Evolutionary conservation across 2,797 vertebrate genomes (phyloP).

Genomic region (Hephaestus fuliginosus): DNA sequence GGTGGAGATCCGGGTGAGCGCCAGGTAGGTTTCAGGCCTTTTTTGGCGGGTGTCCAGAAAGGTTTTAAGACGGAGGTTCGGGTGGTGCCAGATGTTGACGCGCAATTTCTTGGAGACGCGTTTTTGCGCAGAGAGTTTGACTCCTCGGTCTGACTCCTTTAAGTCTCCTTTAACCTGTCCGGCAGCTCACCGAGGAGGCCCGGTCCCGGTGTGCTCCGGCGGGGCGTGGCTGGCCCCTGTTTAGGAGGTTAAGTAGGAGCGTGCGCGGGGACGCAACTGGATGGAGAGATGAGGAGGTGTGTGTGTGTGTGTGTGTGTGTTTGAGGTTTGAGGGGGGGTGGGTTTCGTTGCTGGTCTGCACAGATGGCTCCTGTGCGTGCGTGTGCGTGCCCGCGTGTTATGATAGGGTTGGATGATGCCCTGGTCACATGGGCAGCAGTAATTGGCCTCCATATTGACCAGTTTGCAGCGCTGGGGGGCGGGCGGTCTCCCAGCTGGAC

Average conservation of each 20-base stretch:
- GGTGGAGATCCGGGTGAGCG: conserved; percentile 61
- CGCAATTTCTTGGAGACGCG: background rate
- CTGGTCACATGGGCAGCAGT: conserved; percentile 87
- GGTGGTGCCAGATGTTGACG: conserved; percentile 66
- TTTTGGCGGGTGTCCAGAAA: conserved; percentile 61
- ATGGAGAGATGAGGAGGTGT: conserved; percentile 42
- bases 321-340: background rate
- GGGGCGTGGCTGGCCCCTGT: conserved; percentile 71
- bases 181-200: conserved; percentile 19
- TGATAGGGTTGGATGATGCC: conserved; percentile 87
- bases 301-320: too few species aligned
- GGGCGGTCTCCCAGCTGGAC: conserved; percentile 86
- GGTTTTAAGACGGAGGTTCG: conserved; percentile 32
- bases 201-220: conserved; percentile 31
- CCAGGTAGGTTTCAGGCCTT: conserved; percentile 66
- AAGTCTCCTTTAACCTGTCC: conserved; percentile 14
- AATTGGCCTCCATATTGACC: conserved; percentile 89
- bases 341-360: conserved; percentile 79
- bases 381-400: conserved; percentile 72
- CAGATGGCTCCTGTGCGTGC: conserved; percentile 79
- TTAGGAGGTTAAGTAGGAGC: conserved; percentile 84
- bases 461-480: conserved; percentile 86
- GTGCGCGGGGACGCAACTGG: conserved; percentile 72
- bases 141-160: background rate
- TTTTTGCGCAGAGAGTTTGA: conserved; percentile 32